phyloP scores from a whole-genome alignment of 1,140 invertebrate genomes.

The Phymastichus coffea region DNA sequence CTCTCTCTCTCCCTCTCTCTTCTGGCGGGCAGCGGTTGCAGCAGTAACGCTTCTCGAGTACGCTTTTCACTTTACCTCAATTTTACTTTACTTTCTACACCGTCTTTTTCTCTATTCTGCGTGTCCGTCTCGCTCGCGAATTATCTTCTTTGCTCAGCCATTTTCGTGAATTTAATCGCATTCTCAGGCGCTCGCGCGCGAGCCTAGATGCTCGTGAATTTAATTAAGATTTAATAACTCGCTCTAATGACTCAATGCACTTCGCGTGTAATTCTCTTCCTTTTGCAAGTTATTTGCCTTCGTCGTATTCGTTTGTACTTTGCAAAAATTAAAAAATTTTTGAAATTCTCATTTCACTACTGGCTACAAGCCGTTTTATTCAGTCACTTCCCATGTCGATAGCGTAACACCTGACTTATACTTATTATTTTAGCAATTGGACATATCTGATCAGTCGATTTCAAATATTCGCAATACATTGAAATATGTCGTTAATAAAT shows the following conservation, averaged over 20 bases:
- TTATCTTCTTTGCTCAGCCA: constrained; percentile 1
- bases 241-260: not conserved
- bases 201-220: not conserved
- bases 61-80: not conserved
- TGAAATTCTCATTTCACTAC: no score
- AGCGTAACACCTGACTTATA: no score
- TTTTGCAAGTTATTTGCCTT: not conserved
- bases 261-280: not conserved
- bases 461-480: no score
- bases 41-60: no score
- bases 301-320: not conserved
- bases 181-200: not conserved
- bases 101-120: no score
- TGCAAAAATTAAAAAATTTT: no score
- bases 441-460: no score
- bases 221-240: constrained; percentile 1
- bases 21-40: no score
- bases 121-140: not conserved
- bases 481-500: no score
- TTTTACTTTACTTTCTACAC: not conserved
- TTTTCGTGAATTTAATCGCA: constrained; percentile 3
- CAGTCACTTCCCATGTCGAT: no score
- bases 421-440: no score
- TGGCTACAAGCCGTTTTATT: no score
- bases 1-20: not conserved